Evolutionary conservation across 2,797 vertebrate genomes (phyloP).

Genomic region (Sciurus carolinensis): DNA sequence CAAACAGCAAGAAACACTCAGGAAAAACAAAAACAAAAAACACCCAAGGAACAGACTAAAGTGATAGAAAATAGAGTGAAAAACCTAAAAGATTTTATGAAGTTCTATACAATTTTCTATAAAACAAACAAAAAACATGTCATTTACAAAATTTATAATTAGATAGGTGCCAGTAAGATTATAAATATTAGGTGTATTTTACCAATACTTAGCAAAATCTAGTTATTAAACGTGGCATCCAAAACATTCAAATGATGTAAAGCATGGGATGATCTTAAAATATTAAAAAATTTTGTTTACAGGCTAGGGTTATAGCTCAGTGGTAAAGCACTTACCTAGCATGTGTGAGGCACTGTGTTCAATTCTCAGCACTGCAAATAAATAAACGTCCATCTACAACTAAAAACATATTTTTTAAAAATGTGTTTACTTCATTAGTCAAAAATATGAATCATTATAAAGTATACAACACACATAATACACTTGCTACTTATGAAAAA

Average conservation of each 20-base stretch:
- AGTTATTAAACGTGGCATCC: not conserved
- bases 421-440: not conserved
- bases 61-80: not conserved
- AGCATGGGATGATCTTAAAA: not conserved
- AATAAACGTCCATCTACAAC: too few species aligned
- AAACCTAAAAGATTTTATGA: not conserved
- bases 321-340: too few species aligned
- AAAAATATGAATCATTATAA: conserved; percentile 21
- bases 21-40: not conserved
- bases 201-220: conserved; percentile 11
- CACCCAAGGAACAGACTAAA: not conserved
- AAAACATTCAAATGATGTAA: not conserved
- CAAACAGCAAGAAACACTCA: not conserved
- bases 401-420: too few species aligned
- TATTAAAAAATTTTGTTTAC: not conserved
- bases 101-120: not conserved
- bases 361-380: too few species aligned
- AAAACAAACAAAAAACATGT: conserved; percentile 35
- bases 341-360: too few species aligned
- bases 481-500: not conserved
- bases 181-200: not conserved
- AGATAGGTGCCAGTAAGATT: conserved; percentile 1
- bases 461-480: not conserved
- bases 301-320: too few species aligned
- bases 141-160: conserved; percentile 36